Conservation (phyloP, 2,797 vertebrate species). For the Tachyglossus aculeatus region DNA sequence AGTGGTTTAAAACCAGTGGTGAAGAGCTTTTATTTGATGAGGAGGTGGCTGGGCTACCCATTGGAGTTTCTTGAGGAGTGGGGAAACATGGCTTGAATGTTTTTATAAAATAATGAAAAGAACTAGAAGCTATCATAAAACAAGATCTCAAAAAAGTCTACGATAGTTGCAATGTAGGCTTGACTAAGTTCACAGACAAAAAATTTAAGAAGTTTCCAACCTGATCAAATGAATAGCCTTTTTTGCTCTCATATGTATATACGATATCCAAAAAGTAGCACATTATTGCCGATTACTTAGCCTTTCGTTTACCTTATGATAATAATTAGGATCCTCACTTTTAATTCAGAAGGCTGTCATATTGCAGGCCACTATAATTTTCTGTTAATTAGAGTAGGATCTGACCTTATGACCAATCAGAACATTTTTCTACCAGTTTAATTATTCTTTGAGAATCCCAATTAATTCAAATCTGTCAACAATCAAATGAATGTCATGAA, state of each 20-base stretch:
- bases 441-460: constrained; percentile 36
- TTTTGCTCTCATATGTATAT: neutral
- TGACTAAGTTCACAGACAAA: no score
- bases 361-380: constrained; percentile 45
- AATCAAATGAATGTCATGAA: constrained; percentile 38
- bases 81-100: no score
- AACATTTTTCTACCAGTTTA: constrained; percentile 30
- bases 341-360: constrained; percentile 23
- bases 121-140: no score
- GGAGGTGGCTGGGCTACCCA: no score
- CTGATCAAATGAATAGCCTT: constrained; percentile 4
- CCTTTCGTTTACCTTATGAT: constrained; percentile 23
- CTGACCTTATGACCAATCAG: constrained; percentile 41
- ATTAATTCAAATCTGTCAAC: constrained; percentile 47
- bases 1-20: no score
- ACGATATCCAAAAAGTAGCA: constrained; percentile 14
- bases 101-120: no score
- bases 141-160: no score
- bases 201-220: constrained; percentile 3
- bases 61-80: no score
- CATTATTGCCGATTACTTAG: constrained; percentile 1
- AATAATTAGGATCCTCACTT: constrained; percentile 37
- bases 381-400: constrained; percentile 42
- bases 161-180: no score
- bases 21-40: no score